A percentile compares a stretch with the other conserved stretches of the same genome.
Evolutionary conservation across 2,113 vertebrate genomes (phyloP).

Genomic region (Chaetodon auriga): DNA sequence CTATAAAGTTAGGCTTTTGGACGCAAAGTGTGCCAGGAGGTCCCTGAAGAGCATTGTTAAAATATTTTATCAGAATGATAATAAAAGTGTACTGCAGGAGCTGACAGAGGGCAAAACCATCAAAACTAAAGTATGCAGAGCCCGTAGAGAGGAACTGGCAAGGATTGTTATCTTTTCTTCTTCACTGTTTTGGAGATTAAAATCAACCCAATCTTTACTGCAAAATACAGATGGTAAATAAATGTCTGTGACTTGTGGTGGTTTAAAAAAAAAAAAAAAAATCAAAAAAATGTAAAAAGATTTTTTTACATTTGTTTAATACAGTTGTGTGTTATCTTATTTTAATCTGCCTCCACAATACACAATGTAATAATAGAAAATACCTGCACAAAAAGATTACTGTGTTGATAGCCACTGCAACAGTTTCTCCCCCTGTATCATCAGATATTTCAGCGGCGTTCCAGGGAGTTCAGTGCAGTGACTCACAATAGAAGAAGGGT

Average conservation of each 20-base stretch:
- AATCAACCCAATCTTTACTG: constrained; percentile 46
- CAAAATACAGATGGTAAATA: constrained; percentile 19
- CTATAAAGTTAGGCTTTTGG: constrained; percentile 32
- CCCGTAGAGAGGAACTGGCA: constrained; percentile 22
- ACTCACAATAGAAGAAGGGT: constrained; percentile 17
- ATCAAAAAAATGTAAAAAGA: constrained; percentile 1
- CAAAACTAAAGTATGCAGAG: constrained; percentile 43
- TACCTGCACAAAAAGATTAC: constrained; percentile 19
- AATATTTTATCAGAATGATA: constrained; percentile 52
- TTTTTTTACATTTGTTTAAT: neutral
- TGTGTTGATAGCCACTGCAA: constrained; percentile 18
- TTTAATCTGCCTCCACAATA: neutral
- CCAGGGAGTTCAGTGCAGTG: constrained; percentile 10
- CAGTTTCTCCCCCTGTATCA: constrained; percentile 28
- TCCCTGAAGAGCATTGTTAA: constrained; percentile 49
- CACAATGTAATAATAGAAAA: neutral
- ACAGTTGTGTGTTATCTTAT: constrained; percentile 14
- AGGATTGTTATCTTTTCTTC: constrained; percentile 7
- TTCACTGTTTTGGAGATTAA: constrained; percentile 62
- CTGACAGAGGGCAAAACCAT: constrained; percentile 61
- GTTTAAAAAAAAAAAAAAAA: constrained; percentile 2
- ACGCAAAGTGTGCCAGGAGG: constrained; percentile 32
- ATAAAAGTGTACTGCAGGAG: constrained; percentile 44
- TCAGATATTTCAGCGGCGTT: constrained; percentile 17
- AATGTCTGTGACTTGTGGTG: neutral